A percentile compares a stretch with the other conserved stretches of the same genome.
Conservation (phyloP, 2,113 vertebrate species). For the Machaerirhynchus nigripectus region DNA sequence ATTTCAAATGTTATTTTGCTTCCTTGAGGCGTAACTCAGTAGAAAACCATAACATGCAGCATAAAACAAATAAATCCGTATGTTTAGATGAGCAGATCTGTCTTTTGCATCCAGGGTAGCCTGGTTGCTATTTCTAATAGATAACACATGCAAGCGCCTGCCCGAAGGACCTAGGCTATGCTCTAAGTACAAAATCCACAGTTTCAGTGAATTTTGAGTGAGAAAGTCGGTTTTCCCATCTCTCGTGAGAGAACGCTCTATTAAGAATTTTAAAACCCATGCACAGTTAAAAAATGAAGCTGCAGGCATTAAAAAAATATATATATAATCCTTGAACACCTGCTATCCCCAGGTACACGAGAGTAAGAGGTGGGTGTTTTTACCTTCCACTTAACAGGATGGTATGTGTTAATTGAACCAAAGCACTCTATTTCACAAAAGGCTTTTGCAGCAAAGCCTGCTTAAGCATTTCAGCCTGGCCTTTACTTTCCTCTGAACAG, state of each 20-base stretch:
- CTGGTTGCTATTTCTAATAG: background rate
- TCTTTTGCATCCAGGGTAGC: background rate
- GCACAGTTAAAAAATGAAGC: background rate
- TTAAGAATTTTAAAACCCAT: background rate
- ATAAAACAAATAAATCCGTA: background rate
- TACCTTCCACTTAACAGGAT: background rate
- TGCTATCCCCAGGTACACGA: background rate
- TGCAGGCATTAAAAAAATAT: background rate
- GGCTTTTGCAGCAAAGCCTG: background rate
- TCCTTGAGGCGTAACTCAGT: background rate
- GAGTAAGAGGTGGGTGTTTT: background rate
- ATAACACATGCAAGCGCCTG: background rate
- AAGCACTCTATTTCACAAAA: background rate
- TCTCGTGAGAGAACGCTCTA: accelerated
- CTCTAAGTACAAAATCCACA: background rate
- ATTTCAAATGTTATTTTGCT: background rate
- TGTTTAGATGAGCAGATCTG: background rate
- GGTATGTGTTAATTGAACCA: background rate
- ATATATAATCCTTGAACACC: background rate
- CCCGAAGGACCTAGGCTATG: background rate
- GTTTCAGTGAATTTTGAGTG: background rate
- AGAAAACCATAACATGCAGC: background rate
- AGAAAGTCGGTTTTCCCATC: background rate
- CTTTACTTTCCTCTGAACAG: background rate
- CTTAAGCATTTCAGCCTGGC: background rate